Percentiles rank a stretch among this genome's conserved stretches.
phyloP scores from a whole-genome alignment of 2,113 vertebrate genomes.

The Oncorhynchus clarkii region DNA sequence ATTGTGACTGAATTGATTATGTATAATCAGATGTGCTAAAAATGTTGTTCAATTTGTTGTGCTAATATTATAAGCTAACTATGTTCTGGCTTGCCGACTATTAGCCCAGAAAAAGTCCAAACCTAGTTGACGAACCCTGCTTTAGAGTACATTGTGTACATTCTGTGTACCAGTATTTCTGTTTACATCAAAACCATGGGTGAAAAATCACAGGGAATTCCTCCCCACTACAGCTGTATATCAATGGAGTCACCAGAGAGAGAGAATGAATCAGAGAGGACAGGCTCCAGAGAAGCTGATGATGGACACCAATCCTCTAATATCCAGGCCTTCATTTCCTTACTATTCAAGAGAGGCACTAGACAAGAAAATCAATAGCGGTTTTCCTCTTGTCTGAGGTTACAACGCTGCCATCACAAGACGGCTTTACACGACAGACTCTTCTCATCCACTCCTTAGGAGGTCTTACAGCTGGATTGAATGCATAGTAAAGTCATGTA shows the following conservation, averaged over 20 bases:
- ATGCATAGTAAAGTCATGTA: conserved; percentile 26
- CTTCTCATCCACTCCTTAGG: conserved; percentile 28
- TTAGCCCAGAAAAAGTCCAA: too few relatives aligned
- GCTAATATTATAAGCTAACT: too few relatives aligned
- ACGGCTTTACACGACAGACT: conserved; percentile 24
- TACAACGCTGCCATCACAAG: conserved; percentile 26
- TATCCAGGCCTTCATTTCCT: conserved; percentile 69
- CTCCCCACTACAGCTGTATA: conserved; percentile 63
- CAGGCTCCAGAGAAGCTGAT: conserved; percentile 59
- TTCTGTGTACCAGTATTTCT: conserved; percentile 21
- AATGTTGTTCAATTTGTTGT: too few relatives aligned
- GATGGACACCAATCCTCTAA: conserved; percentile 70
- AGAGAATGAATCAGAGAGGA: conserved; percentile 66
- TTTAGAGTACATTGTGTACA: conserved; percentile 24
- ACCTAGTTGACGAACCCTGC: not conserved
- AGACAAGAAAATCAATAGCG: conserved; percentile 70
- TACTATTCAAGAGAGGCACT: conserved; percentile 67
- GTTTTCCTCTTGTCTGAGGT: conserved; percentile 51
- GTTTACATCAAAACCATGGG: conserved; percentile 49
- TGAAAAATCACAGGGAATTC: conserved; percentile 59
- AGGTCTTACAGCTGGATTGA: conserved; percentile 14
- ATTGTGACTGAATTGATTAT: too few relatives aligned
- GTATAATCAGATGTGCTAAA: too few relatives aligned
- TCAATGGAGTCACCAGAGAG: conserved; percentile 61
- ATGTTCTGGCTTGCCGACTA: too few relatives aligned